A percentile compares a stretch with the other conserved stretches of the same genome.
Evolutionary conservation across 2,888 invertebrate species (phyloP).

Genomic region (Leptarthrus brevirostris): DNA sequence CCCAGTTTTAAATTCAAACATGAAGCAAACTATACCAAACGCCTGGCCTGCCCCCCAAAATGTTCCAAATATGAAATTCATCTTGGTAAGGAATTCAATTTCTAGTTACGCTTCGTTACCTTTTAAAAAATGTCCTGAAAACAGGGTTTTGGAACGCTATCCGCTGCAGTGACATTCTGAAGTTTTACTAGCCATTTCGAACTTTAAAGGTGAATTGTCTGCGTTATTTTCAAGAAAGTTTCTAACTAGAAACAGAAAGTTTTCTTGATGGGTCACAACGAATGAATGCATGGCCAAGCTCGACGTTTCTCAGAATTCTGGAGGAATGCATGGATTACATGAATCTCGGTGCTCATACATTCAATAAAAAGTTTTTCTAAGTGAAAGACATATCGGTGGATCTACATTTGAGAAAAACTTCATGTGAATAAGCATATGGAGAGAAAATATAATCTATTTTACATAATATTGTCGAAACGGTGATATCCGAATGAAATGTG

Average conservation of each 20-base stretch:
- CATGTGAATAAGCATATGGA: slow-evolving; percentile 40
- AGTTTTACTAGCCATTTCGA: slow-evolving; percentile 1
- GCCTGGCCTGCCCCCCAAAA: not conserved
- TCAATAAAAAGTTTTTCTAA: slow-evolving; percentile 13
- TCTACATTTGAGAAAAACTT: slow-evolving; percentile 22
- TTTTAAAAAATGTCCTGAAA: slow-evolving; percentile 12
- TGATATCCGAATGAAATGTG: slow-evolving; percentile 29
- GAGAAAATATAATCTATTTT: slow-evolving; percentile 22
- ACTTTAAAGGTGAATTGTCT: slow-evolving; percentile 8
- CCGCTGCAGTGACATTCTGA: not conserved
- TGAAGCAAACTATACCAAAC: too few relatives aligned
- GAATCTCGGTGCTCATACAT: not conserved
- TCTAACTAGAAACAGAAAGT: slow-evolving; percentile 38
- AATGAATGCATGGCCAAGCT: slow-evolving; percentile 32
- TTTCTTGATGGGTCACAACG: slow-evolving; percentile 31
- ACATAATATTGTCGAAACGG: slow-evolving; percentile 30
- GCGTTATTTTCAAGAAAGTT: slow-evolving; percentile 29
- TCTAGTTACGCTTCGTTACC: slow-evolving; percentile 29
- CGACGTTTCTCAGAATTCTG: not conserved
- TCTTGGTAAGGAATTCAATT: slow-evolving; percentile 27
- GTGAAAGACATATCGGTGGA: slow-evolving; percentile 21
- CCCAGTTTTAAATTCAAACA: too few relatives aligned
- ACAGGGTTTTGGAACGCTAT: slow-evolving; percentile 1
- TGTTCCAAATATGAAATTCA: slow-evolving; percentile 19
- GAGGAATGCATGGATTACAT: not conserved